Base-by-base conservation (phyloP, 1,140 invertebrate genomes). In the Heliconius eleuchia region DNA sequence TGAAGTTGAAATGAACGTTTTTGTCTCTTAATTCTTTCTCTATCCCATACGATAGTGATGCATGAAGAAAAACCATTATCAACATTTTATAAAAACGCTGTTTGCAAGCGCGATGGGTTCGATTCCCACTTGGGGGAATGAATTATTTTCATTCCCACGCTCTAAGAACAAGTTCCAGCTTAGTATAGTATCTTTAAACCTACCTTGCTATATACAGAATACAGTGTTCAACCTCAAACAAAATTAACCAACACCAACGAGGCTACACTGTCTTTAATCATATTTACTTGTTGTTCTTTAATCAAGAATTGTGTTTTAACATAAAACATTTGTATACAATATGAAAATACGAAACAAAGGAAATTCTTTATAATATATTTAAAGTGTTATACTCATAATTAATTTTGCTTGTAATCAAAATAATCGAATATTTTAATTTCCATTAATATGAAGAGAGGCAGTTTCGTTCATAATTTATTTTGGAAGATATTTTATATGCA, bases 381-480 rank as follows among this genome's bases (percentile, higher is more conserved):
- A 66, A 66, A 66, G 60, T 66, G 60, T 30, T 66, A 30, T 66
- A 3, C 60, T 66, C 23, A 66, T 66, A 66, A 66, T 66, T 66
- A 66, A 66, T 66, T 66, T 66, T 66, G 5, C 27, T 66, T 66
- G 60, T 66, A 66, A 66, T 66, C 60, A 66, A 66, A 66, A 66
- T 66, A 66, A 66, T 66, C 60, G 60, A 66, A 66, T 66, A 66
- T 66, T 66, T 66, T 66, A 66, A 66, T 66, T 66, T 11, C 27
- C 27, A 66, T 66, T 66, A 66, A 66, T 30, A 30, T 66, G 60
- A 13, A 66, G 60, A 66, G 7, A 23, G 55, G n/a, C 27, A 66
- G 60, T 66, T 66, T 30, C 27, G 11, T 66, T 66, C 30, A 66
- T 30, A 66, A 66, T 66, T 16, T 66, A 66, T 66, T 66, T 66